Evolutionary conservation across 2,888 invertebrate genomes (phyloP), one percentile per base, ranked within the genome.

Genomic region (Hirtodrosophila alboralis): DNA sequence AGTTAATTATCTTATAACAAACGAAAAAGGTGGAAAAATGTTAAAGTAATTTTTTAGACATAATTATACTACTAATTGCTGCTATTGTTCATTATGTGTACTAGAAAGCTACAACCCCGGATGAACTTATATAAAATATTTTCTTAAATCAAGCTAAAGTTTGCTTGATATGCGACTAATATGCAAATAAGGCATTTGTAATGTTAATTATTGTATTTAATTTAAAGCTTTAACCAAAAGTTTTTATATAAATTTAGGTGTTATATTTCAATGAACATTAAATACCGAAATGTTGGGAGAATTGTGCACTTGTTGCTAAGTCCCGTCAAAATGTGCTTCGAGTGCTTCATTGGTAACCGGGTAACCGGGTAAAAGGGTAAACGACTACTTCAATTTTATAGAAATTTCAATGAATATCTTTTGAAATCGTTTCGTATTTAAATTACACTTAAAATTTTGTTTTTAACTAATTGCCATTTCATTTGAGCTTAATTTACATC

Each of bases 361-460:
- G 12, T 0, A 33, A 3, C 26, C 14, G 13, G 28, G 14, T 10
- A 18, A 27, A 13, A 4, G 37, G 7, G 7, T 26, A 47, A 44
- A 49, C 16, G 14, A 30, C 34, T 51, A 38, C 49, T 68, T 57
- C 12, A 60, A 18, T 38, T 60, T 59, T 28, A 51, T 51, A 23
- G 28, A 43, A 49, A 64, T 57, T 64, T 52, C 48, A 68, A 51
- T 40, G 40, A 27, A 58, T 51, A 48, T 66, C 72, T 53, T 71
- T 75, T 41, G 53, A 61, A 69, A 56, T 56, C 52, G 56, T 67
- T 73, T 47, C 68, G 56, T 61, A 69, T 69, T 73, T 61, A 56
- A 69, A 61, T 73, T 45, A 67, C 61, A 52, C 61, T 67, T 73
- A 27, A 7, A 43, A 65, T 41, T 59, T 27, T 44, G 33, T 37